Percentiles rank a stretch among this genome's conserved stretches.
Conservation (phyloP, 2,888 invertebrate species). For the Sympetrum striolatum region DNA sequence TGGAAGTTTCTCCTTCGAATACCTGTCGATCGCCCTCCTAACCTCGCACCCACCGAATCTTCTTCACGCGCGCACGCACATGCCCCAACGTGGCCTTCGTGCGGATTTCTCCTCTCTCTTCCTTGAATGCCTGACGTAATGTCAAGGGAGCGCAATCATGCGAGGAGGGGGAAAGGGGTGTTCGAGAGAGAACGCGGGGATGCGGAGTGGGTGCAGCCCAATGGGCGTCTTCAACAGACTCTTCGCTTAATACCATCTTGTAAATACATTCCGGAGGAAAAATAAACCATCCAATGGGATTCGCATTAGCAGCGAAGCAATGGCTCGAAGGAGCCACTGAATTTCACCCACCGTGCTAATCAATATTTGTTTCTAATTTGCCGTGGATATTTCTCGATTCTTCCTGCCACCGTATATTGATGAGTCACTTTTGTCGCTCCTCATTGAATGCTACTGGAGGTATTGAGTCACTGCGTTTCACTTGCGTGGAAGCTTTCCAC, state of each 20-base stretch:
- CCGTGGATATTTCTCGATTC: no score
- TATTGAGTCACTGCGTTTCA: no score
- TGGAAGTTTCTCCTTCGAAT: not conserved
- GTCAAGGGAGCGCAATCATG: constrained; percentile 17
- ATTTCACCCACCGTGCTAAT: no score
- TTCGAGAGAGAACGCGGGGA: not conserved
- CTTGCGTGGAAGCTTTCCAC: no score
- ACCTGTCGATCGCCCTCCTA: not conserved
- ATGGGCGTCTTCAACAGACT: not conserved
- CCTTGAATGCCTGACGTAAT: constrained; percentile 37
- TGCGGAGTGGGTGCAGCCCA: not conserved
- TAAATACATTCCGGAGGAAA: not conserved
- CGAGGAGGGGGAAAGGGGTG: not conserved
- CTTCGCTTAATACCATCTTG: not conserved
- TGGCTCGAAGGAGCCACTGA: no score
- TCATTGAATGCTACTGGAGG: no score
- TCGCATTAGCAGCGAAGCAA: not conserved
- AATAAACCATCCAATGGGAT: not conserved
- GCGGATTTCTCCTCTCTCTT: constrained; percentile 19
- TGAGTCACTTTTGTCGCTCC: no score
- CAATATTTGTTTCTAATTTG: not conserved
- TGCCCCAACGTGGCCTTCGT: constrained; percentile 23
- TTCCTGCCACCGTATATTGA: no score
- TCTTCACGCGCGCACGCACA: not conserved
- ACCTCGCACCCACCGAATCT: not conserved